Percentiles rank a stretch among this genome's conserved stretches.
Evolutionary conservation across 23 tunicate species (phyloP).

Genomic region (Ciona savignyi): DNA sequence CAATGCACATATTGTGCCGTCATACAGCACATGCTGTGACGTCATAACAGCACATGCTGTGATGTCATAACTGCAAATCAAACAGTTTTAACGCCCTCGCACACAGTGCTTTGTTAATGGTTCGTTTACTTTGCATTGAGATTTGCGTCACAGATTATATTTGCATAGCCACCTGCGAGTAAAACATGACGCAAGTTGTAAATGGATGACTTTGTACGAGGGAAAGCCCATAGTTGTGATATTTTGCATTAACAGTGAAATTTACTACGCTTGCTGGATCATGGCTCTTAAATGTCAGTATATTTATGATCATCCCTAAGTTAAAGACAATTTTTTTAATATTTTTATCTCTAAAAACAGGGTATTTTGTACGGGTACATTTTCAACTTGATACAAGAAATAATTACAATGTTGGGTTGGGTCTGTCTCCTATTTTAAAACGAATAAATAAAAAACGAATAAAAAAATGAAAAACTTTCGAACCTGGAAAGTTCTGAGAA

Average conservation of each 20-base stretch:
- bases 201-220: no score
- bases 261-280: no score
- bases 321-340: no score
- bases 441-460: not conserved
- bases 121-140: not conserved
- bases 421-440: no score
- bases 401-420: no score
- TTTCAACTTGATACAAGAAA: not conserved
- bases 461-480: not conserved
- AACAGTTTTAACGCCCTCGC: not conserved
- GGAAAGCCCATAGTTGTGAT: no score
- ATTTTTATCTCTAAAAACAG: no score
- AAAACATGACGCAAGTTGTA: no score
- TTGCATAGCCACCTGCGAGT: no score
- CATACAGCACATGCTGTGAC: not conserved
- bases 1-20: not conserved
- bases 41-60: not conserved
- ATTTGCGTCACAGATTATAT: not conserved
- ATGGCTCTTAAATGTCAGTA: no score
- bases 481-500: conserved; percentile 58
- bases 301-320: no score
- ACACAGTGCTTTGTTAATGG: not conserved
- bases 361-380: not conserved
- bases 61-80: not conserved
- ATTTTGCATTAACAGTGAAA: no score